A percentile compares a stretch with the other conserved stretches of the same genome.
Conservation (phyloP, 2,888 invertebrate species). For the Conchocele bisecta region DNA sequence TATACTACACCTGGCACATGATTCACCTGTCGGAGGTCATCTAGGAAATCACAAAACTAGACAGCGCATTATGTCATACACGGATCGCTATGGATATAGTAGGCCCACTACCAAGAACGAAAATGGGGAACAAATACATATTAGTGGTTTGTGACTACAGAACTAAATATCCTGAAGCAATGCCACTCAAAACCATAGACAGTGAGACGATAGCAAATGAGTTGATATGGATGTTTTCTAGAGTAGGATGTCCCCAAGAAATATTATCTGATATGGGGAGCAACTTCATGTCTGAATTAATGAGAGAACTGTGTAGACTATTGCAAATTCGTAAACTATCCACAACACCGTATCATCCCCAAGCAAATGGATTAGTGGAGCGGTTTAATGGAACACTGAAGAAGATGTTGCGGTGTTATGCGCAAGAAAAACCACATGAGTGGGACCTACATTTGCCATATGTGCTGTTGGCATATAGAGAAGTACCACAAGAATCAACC, state of each 20-base stretch:
- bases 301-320: background rate
- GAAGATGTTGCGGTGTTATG: background rate
- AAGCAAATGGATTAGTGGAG: constrained; percentile 3
- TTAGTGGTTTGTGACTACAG: background rate
- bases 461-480: background rate
- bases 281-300: background rate
- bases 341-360: background rate
- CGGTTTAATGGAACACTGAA: background rate
- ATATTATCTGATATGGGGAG: background rate
- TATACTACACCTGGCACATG: background rate
- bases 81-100: constrained; percentile 1
- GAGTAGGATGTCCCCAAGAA: background rate
- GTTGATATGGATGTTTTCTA: background rate
- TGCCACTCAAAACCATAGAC: background rate
- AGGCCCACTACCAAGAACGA: background rate
- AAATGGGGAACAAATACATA: constrained; percentile 1
- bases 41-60: background rate
- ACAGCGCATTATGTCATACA: too few species aligned
- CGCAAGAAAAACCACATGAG: background rate
- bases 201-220: background rate
- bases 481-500: background rate
- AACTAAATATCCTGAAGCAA: background rate
- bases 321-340: background rate
- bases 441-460: background rate
- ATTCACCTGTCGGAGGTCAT: background rate